A percentile compares a stretch with the other conserved stretches of the same genome.
These are phyloP conservation scores for Oryctes rhinoceros DNA, from an alignment of 1,140 invertebrate species.

Conservation along the genomic window DNA sequence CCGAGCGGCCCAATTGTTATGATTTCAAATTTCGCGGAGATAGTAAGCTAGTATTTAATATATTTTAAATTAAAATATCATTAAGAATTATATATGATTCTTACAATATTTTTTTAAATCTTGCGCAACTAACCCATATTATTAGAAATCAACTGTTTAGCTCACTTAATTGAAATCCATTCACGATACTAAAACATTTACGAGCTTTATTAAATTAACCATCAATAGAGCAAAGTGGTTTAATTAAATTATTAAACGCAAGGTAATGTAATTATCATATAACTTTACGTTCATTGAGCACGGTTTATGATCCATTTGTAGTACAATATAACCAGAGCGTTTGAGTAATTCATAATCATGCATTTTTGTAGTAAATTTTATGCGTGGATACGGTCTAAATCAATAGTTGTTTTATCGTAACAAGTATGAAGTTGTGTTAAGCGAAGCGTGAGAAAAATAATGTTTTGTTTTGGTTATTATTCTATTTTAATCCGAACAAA, in stretches of 20 bases:
- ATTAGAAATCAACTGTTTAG: too few species aligned
- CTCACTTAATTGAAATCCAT: too few species aligned
- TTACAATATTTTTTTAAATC: too few species aligned
- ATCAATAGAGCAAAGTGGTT: not conserved
- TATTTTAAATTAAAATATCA: too few species aligned
- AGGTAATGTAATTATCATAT: not conserved
- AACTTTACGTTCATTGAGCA: not conserved
- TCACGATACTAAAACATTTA: too few species aligned
- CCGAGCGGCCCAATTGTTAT: too few species aligned
- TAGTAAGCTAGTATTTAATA: too few species aligned
- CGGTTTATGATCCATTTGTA: not conserved
- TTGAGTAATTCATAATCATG: not conserved
- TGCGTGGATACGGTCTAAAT: conserved; percentile 5
- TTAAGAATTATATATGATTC: too few species aligned
- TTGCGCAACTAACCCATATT: too few species aligned
- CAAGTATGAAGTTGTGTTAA: not conserved
- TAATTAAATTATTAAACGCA: conserved; percentile 2
- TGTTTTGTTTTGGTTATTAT: too few species aligned
- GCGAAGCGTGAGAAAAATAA: not conserved
- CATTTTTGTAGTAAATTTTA: not conserved
- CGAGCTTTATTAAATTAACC: not conserved
- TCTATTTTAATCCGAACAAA: too few species aligned
- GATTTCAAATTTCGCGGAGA: too few species aligned
- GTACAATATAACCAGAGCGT: not conserved
- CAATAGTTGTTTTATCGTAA: conserved; percentile 3